These are phyloP conservation scores for Catharus ustulatus DNA, from an alignment of 2,797 vertebrate species.

Conservation along the genomic window DNA sequence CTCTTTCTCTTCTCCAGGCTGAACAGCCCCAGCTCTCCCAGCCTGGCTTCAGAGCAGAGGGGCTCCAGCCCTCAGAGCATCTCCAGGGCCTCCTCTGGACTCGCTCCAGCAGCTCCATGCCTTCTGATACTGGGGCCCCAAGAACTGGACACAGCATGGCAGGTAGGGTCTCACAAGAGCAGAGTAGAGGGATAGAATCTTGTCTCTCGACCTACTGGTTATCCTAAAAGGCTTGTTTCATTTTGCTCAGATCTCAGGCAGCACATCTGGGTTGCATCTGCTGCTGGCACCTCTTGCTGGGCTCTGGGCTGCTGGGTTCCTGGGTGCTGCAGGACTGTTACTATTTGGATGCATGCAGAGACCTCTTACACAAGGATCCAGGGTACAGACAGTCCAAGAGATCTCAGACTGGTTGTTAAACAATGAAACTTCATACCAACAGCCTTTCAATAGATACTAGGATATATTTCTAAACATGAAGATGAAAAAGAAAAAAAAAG, in stretches of 20 bases:
- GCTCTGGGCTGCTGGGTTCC: background rate
- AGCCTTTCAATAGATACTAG: background rate
- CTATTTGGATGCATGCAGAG: background rate
- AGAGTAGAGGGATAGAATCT: background rate
- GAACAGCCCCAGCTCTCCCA: background rate
- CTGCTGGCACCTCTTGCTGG: background rate
- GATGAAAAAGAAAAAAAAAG: too few species aligned
- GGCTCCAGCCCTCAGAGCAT: background rate
- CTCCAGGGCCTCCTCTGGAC: background rate
- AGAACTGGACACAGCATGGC: background rate
- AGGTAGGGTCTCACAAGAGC: background rate
- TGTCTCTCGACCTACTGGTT: background rate
- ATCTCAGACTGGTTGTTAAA: background rate
- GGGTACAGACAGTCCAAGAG: background rate
- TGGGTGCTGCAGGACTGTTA: background rate
- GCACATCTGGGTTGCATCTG: background rate
- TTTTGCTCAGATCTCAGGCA: background rate
- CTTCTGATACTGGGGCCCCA: background rate
- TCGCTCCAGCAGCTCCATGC: accelerated
- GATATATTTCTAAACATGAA: background rate
- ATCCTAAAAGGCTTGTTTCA: accelerated
- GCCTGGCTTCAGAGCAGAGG: background rate
- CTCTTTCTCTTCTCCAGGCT: background rate
- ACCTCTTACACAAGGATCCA: background rate
- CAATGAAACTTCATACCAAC: background rate